Evolutionary conservation across 37 sponge, comb jelly and placozoan species (phyloP), one percentile per base, ranked within the genome.

Genomic region (Cladorhizidae sp.): DNA sequence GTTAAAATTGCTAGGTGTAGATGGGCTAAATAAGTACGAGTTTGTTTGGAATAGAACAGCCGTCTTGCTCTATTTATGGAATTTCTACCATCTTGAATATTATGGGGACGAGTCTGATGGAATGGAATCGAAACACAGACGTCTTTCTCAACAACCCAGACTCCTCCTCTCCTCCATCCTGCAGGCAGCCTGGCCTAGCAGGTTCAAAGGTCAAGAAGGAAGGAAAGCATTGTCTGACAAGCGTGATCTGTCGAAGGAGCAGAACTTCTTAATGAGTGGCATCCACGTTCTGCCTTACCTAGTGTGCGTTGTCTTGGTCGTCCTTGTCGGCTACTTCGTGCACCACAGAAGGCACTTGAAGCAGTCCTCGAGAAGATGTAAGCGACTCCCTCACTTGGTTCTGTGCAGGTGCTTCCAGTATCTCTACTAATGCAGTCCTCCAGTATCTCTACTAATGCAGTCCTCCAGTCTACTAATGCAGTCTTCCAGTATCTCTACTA

Each of bases 1-100:
- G 8, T 45, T 45, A 45, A 45, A 45, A 45, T 5, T 9, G 49
- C 5, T 12, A 9, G 49, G 9, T 9, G 49, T 9, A 45, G 49
- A 45, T 12, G 9, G 9, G 5, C 11, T 28, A 43, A n/a, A n/a
- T n/a, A 12, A 31, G 54, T 29, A 51, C 15, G 29, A 3, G 8
- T 80, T 45, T 32, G 67, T 68, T 8, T 88, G 88, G 88, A 88
- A 88, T 57, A 61, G 70, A 81, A 88, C 88, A 1, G 83, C 88
- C 23, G 83, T 88, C 25, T 37, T 88, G 22, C 35, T 88, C 28
- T 82, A 72, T 45, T 56, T 88, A n/a, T 88, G 83, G 73, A 82
- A 82, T 64, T 83, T 77, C 42, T 88, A 88, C 26, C 61, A 39
- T n/a, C 14, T 68, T 40, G 17, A 57, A 11, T 37, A 20, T 43